A percentile compares a stretch with the other conserved stretches of the same genome.
Evolutionary conservation across 2,888 invertebrate genomes (phyloP).

Genomic region (Ferdinandea cuprea): DNA sequence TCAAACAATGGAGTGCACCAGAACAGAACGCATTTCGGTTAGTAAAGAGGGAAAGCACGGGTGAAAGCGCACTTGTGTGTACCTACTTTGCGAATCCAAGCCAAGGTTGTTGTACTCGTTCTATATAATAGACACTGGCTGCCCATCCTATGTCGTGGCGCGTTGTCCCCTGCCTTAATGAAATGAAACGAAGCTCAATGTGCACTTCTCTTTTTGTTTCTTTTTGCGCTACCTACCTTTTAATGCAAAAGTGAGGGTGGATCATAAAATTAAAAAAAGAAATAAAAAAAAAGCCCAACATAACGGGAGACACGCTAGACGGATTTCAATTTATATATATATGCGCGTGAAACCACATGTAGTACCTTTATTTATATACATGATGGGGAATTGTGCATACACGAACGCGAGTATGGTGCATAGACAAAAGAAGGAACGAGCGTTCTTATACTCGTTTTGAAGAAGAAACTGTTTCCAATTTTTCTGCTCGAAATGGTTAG

Average conservation of each 20-base stretch:
- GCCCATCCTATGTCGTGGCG: conserved; percentile 25
- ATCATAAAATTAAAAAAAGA: conserved; percentile 56
- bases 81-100: conserved; percentile 73
- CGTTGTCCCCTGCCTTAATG: too few relatives aligned
- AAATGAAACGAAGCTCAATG: background rate
- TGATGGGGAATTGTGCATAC: background rate
- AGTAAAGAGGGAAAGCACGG: conserved; percentile 72
- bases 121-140: conserved; percentile 68
- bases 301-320: conserved; percentile 55
- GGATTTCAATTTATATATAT: conserved; percentile 42
- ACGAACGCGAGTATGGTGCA: background rate
- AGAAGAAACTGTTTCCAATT: conserved; percentile 49
- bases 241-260: conserved; percentile 64
- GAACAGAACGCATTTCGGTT: conserved; percentile 72
- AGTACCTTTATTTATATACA: too few relatives aligned
- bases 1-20: conserved; percentile 70
- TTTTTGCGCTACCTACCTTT: too few relatives aligned
- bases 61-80: conserved; percentile 68
- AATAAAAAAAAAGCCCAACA: conserved; percentile 39
- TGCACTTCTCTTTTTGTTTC: conserved; percentile 14
- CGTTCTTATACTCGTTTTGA: too few relatives aligned
- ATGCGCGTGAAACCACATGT: conserved; percentile 5
- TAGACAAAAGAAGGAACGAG: conserved; percentile 2
- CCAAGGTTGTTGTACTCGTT: conserved; percentile 75
- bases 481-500: conserved; percentile 11